phyloP scores from a whole-genome alignment of 1,140 invertebrate genomes.

The Drosophila orosa region DNA sequence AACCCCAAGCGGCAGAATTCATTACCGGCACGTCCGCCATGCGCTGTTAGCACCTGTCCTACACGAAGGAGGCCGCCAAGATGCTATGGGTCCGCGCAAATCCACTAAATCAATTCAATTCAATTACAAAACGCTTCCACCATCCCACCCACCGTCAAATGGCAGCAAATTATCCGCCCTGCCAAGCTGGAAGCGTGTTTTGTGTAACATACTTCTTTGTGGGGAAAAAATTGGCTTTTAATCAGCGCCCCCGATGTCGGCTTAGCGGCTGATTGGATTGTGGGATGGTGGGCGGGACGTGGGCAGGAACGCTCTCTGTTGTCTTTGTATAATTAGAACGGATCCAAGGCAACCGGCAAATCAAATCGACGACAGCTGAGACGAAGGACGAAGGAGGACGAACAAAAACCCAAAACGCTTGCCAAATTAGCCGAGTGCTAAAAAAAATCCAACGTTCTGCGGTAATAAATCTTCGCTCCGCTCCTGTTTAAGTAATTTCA shows the following conservation, averaged over 20 bases:
- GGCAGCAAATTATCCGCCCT: conserved; percentile 50
- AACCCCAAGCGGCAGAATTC: conserved; percentile 40
- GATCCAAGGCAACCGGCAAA: conserved; percentile 59
- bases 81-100: conserved; percentile 29
- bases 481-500: conserved; percentile 62
- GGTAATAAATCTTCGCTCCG: conserved; percentile 67
- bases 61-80: conserved; percentile 25
- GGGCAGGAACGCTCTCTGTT: conserved; percentile 38
- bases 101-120: conserved; percentile 79
- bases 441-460: conserved; percentile 47
- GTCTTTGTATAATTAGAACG: conserved; percentile 62
- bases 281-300: conserved; percentile 11
- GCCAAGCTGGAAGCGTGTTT: conserved; percentile 50
- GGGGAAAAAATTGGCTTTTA: conserved; percentile 62
- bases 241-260: conserved; percentile 55
- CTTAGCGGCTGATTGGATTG: conserved; percentile 78
- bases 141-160: not conserved
- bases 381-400: conserved; percentile 20
- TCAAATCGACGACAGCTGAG: conserved; percentile 53
- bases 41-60: conserved; percentile 46
- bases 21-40: conserved; percentile 51
- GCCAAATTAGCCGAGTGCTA: conserved; percentile 60
- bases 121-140: conserved; percentile 65
- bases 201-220: conserved; percentile 55
- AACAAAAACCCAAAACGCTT: conserved; percentile 13